These are phyloP conservation scores for Plumapathes pennacea DNA, from an alignment of 92 coral and sea anemone species.

Conservation along the genomic window DNA sequence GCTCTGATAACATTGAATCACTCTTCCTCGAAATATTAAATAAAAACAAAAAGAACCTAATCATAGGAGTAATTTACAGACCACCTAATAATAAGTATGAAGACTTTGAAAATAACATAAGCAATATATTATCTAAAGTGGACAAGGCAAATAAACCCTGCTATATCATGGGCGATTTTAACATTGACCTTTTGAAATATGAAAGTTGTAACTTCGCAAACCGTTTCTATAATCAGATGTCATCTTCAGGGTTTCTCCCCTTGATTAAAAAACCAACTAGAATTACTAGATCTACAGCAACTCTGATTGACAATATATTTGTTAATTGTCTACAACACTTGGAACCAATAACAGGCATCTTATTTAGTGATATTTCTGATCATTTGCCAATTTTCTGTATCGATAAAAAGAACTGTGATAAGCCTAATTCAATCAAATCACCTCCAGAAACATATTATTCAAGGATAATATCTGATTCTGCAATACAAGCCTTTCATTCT, in stretches of 20 bases:
- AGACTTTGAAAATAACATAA: background rate
- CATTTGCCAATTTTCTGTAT: conserved; percentile 1
- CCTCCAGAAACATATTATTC: no score
- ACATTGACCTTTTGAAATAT: no score
- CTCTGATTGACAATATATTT: conserved; percentile 2
- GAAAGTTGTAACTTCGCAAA: background rate
- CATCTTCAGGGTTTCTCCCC: background rate
- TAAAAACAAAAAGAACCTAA: conserved; percentile 1
- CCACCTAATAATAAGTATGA: conserved; percentile 4
- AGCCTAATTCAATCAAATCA: no score
- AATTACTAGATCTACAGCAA: background rate
- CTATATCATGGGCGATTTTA: background rate
- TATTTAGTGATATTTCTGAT: background rate
- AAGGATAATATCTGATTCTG: no score
- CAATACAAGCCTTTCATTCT: no score
- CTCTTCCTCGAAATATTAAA: conserved; percentile 4
- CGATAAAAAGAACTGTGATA: background rate
- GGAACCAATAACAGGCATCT: background rate
- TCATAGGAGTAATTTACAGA: background rate
- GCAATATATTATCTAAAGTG: background rate
- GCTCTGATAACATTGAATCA: background rate
- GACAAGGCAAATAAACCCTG: conserved; percentile 9
- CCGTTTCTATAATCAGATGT: background rate
- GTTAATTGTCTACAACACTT: background rate
- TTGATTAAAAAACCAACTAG: background rate